A percentile compares a stretch with the other conserved stretches of the same genome.
Conservation (phyloP, 2,888 invertebrate species). For the Rhynchonema sp. region DNA sequence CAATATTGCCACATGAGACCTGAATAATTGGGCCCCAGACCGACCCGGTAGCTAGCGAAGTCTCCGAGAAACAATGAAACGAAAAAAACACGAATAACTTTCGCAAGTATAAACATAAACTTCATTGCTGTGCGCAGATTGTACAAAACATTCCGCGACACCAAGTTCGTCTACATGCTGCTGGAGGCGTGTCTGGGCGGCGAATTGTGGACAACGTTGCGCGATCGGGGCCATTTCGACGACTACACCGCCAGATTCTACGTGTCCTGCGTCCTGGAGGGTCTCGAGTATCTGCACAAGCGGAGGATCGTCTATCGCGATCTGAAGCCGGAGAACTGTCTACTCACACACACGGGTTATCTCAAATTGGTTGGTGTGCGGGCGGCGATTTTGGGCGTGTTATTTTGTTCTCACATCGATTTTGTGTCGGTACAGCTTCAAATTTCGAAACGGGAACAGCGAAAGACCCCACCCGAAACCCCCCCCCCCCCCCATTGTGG, state of each 20-base stretch:
- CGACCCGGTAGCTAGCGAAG: too few relatives aligned
- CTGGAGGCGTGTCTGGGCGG: conserved; percentile 88
- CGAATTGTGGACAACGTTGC: conserved; percentile 76
- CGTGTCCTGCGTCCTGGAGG: conserved; percentile 80
- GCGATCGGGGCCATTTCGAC: conserved; percentile 21
- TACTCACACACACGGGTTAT: conserved; percentile 76
- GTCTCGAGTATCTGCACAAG: conserved; percentile 88
- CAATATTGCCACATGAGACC: too few relatives aligned
- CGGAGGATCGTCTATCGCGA: conserved; percentile 78
- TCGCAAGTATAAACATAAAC: too few relatives aligned
- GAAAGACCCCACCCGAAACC: too few relatives aligned
- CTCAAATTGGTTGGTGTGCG: conserved; percentile 56
- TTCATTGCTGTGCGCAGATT: conserved; percentile 47
- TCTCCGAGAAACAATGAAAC: too few relatives aligned
- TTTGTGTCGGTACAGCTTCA: too few relatives aligned
- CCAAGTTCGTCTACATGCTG: conserved; percentile 74
- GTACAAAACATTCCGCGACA: conserved; percentile 70
- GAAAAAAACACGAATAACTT: too few relatives aligned
- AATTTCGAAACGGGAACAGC: too few relatives aligned
- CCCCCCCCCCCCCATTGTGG: too few relatives aligned
- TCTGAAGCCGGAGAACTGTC: conserved; percentile 63
- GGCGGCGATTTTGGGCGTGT: too few relatives aligned
- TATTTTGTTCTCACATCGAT: too few relatives aligned
- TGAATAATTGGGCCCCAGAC: too few relatives aligned
- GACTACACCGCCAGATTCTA: conserved; percentile 47